Conservation (phyloP, 37 sponge, comb jelly and placozoan species). For the Cliona cf. orientalis region DNA sequence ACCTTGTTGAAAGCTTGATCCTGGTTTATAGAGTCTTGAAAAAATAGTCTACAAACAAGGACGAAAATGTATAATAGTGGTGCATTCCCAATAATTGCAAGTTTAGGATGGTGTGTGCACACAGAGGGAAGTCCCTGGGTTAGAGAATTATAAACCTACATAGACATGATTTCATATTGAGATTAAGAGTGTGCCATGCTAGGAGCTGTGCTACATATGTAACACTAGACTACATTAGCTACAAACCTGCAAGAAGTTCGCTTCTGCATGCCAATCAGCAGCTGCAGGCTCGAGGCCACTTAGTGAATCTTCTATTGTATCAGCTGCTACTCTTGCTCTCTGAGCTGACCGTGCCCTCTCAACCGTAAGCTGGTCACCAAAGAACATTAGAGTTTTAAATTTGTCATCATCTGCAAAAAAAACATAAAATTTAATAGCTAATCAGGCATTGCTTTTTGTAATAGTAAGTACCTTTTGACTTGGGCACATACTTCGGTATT, state of each 20-base stretch:
- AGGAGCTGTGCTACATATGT: no score
- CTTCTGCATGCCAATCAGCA: constrained; percentile 42
- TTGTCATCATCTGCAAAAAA: no score
- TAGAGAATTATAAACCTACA: no score
- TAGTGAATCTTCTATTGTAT: constrained; percentile 1
- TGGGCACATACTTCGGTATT: constrained; percentile 12
- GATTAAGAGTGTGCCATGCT: no score
- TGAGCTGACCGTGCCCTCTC: constrained; percentile 9
- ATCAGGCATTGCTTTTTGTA: no score
- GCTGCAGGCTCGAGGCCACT: background rate
- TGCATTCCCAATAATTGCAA: no score
- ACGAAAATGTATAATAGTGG: no score
- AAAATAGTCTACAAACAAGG: constrained; percentile 12
- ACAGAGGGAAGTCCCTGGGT: no score
- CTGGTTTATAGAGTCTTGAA: constrained; percentile 29
- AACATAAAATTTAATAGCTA: no score
- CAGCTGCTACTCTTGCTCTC: background rate
- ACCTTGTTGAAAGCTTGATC: constrained; percentile 18
- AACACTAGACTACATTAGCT: no score
- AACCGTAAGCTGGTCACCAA: constrained; percentile 34
- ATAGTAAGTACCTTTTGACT: background rate
- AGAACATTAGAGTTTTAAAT: background rate
- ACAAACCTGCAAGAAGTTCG: constrained; percentile 17
- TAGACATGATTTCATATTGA: no score
- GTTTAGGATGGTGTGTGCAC: no score